Evolutionary conservation across 2,888 invertebrate species (phyloP), one percentile per base, ranked within the genome.

Genomic region (Caenorhabditis wallacei): DNA sequence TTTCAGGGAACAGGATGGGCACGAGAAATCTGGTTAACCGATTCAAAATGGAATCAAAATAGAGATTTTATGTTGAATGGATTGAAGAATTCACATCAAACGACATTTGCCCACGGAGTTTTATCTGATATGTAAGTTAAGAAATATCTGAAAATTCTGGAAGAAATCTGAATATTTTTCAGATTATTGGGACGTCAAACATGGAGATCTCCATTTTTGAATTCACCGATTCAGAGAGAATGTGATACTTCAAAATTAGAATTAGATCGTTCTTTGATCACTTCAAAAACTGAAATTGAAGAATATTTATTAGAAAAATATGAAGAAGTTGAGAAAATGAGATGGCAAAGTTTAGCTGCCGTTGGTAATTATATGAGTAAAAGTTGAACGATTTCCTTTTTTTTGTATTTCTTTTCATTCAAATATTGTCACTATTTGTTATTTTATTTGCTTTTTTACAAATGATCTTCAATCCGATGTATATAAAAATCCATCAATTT

Each of bases 1-100:
- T 71, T 26, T 20, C n/a, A 69, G 80, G 89, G 87, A 18, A 70
- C 69, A 0, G 88, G 81, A 26, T 90, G 89, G 89, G 82, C 87
- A 5, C 71, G 90, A 46, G 90, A 90, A 66, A 85, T 87, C 2
- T 90, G 89, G 89, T 72, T 89, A 43, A 89, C 89, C 4, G 81
- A 82, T 18, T 84, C 82, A 20, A 56, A 74, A 68, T 90, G 89
- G 87, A 82, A 66, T 59, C 81, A 75, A 1, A 78, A 85, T 16
- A 54, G 78, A 40, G 90, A 90, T 82, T 90, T 90, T 61, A 87
- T 90, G 82, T 68, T 90, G 11, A 89, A 89, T 64, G 90, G 90
- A n/a, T 84, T 85, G 82, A 85, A 87, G 70, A 71, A 82, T 7
- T 40, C 53, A 1, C 64, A 43, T 22, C 68, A 43, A 16, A 54